phyloP scores from a whole-genome alignment of 2,888 invertebrate genomes.

The Auanema freiburgensis region DNA sequence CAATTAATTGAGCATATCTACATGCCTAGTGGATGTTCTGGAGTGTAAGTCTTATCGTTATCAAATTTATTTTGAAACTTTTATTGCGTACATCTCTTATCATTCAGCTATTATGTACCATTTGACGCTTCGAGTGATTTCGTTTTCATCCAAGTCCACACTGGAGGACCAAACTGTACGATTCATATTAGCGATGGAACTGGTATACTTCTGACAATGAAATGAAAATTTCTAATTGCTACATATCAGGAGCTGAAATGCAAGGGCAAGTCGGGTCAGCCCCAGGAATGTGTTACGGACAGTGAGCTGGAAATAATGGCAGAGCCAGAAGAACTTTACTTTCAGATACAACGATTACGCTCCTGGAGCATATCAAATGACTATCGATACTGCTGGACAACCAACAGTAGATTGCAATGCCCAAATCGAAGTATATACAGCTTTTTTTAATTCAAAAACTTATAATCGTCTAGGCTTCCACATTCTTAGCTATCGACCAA shows the following conservation, averaged over 20 bases:
- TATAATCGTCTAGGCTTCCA: slow-evolving; percentile 20
- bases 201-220: too few relatives aligned
- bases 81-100: too few relatives aligned
- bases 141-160: too few relatives aligned
- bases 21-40: too few relatives aligned
- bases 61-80: too few relatives aligned
- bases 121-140: too few relatives aligned
- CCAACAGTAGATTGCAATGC: slow-evolving; percentile 40
- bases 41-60: too few relatives aligned
- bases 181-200: background rate
- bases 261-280: too few relatives aligned
- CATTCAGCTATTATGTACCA: too few relatives aligned
- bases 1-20: too few relatives aligned
- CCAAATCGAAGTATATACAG: slow-evolving; percentile 37
- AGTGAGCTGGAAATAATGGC: slow-evolving; percentile 23
- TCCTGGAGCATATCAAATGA: slow-evolving; percentile 37
- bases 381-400: slow-evolving; percentile 32
- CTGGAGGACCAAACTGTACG: background rate
- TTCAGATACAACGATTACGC: slow-evolving; percentile 17
- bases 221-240: too few relatives aligned
- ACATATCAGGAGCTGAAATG: background rate
- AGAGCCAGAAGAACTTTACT: background rate
- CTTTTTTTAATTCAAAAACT: background rate
- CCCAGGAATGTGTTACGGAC: background rate
- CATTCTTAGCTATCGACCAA: slow-evolving; percentile 22